A percentile compares a stretch with the other conserved stretches of the same genome.
These are phyloP conservation scores for Puma concolor DNA, from an alignment of 2,113 vertebrate genomes.

Conservation along the genomic window DNA sequence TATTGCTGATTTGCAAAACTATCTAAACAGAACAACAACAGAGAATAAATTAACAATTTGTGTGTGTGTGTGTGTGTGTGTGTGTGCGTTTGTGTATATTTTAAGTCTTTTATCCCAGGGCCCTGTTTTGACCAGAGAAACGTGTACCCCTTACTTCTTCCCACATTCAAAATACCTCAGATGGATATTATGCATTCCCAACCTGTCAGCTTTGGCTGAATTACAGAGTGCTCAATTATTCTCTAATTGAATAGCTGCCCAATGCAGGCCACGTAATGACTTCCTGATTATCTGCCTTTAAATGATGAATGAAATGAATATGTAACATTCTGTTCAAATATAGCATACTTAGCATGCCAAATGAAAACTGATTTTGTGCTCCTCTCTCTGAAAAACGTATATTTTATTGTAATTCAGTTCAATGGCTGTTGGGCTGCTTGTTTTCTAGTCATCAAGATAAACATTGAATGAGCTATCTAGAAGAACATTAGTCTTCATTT, in stretches of 20 bases:
- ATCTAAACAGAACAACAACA: neutral
- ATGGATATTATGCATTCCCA: conserved; percentile 86
- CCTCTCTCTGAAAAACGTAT: conserved; percentile 79
- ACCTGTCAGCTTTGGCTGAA: conserved; percentile 88
- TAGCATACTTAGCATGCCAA: conserved; percentile 85
- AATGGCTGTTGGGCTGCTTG: conserved; percentile 80
- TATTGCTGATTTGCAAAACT: conserved; percentile 29
- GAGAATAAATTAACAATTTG: neutral
- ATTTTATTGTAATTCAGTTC: conserved; percentile 85
- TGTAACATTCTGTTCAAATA: conserved; percentile 90
- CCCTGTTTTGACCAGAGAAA: conserved; percentile 74
- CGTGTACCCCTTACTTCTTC: conserved; percentile 72
- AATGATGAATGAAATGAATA: conserved; percentile 99
- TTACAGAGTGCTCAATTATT: conserved; percentile 95
- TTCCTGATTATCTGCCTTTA: conserved; percentile 99
- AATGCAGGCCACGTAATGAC: conserved; percentile 98
- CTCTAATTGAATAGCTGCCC: conserved; percentile 97
- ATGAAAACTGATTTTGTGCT: conserved; percentile 86
- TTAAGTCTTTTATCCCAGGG: conserved; percentile 15
- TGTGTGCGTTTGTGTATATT: neutral
- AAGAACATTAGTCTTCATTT: conserved; percentile 84
- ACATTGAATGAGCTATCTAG: conserved; percentile 80
- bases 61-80: no score
- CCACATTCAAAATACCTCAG: conserved; percentile 78
- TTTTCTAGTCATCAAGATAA: conserved; percentile 84